These are phyloP conservation scores for Helobdella robusta DNA, from an alignment of 2,888 invertebrate species.

Conservation along the genomic window DNA sequence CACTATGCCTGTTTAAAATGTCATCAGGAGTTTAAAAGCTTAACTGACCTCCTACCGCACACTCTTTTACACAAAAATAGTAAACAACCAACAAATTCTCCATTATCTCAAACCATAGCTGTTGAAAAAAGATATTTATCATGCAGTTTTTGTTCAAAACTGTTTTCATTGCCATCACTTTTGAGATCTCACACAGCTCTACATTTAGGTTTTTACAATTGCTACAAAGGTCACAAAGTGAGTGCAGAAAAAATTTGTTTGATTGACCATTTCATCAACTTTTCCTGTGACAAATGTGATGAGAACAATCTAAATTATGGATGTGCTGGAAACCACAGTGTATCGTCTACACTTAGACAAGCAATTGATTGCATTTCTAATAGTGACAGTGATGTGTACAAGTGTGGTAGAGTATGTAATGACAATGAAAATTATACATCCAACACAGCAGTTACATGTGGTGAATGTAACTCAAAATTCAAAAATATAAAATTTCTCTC, in stretches of 20 bases:
- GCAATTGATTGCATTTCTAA: too few relatives aligned
- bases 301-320: not conserved
- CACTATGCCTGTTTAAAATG: slow-evolving; percentile 2
- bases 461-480: too few relatives aligned
- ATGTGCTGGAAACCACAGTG: not conserved
- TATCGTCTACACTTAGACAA: too few relatives aligned
- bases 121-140: slow-evolving; percentile 1
- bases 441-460: too few relatives aligned
- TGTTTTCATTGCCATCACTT: slow-evolving; percentile 13
- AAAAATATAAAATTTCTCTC: too few relatives aligned
- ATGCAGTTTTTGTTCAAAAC: not conserved
- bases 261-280: not conserved
- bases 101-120: not conserved
- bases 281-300: not conserved
- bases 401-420: too few relatives aligned
- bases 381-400: too few relatives aligned
- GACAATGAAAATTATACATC: too few relatives aligned
- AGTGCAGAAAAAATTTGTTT: not conserved
- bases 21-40: not conserved
- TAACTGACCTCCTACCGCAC: not conserved
- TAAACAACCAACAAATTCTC: too few relatives aligned
- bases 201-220: not conserved
- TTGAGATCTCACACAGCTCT: not conserved
- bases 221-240: not conserved
- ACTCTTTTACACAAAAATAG: not conserved